A percentile compares a stretch with the other conserved stretches of the same genome.
These are phyloP conservation scores for Apistogramma diplotaenia DNA, from an alignment of 2,113 vertebrate species.

Conservation along the genomic window DNA sequence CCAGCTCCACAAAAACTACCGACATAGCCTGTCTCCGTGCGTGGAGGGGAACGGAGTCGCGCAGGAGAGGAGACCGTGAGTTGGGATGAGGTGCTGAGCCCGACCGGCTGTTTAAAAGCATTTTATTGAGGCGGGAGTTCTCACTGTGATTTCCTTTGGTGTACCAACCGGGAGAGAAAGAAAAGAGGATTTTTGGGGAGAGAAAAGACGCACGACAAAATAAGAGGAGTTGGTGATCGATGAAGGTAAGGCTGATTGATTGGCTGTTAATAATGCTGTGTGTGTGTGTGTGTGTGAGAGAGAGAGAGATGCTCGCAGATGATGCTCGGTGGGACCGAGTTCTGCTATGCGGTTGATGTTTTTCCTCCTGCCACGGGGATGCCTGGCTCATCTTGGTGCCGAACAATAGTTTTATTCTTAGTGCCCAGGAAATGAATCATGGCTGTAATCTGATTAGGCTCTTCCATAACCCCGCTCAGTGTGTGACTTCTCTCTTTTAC, in stretches of 20 bases:
- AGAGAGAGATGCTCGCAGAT: constrained; percentile 35
- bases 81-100: constrained; percentile 15
- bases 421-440: constrained; percentile 49
- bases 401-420: constrained; percentile 38
- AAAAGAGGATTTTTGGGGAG: not conserved
- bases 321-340: constrained; percentile 23
- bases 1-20: constrained; percentile 15
- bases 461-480: not conserved
- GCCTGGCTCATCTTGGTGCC: constrained; percentile 8
- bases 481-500: not conserved
- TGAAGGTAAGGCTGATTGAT: constrained; percentile 56
- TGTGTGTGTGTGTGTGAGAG: constrained; percentile 34
- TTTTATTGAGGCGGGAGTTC: not conserved
- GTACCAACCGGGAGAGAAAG: not conserved
- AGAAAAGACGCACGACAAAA: not conserved
- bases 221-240: constrained; percentile 34
- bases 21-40: not conserved
- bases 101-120: not conserved
- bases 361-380: not conserved
- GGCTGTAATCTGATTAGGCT: constrained; percentile 41
- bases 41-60: not conserved
- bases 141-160: constrained; percentile 11
- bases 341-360: constrained; percentile 17
- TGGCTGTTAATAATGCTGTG: constrained; percentile 22
- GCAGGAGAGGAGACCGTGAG: constrained; percentile 18